Conservation (phyloP, 1,140 invertebrate species). For the Prorops nasuta region DNA sequence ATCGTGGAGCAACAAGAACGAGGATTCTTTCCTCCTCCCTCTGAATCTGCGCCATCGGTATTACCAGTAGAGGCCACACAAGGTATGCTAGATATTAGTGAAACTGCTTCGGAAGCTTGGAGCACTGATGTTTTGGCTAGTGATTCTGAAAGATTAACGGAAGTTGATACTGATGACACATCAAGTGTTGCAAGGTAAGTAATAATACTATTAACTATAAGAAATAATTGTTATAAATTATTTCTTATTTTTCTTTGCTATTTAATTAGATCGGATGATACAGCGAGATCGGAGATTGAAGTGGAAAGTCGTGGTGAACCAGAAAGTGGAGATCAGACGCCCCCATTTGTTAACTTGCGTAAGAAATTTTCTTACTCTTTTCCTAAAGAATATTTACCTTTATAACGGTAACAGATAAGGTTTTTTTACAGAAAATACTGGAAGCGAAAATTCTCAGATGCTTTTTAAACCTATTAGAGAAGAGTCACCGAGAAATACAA, state of each 20-base stretch:
- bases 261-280: constrained; percentile 66
- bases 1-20: constrained; percentile 71
- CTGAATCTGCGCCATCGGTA: constrained; percentile 22
- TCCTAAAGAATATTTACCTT: neutral
- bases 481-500: constrained; percentile 29
- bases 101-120: constrained; percentile 95
- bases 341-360: constrained; percentile 40
- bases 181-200: constrained; percentile 67
- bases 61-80: constrained; percentile 37
- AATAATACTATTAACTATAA: neutral
- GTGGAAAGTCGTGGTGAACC: constrained; percentile 56
- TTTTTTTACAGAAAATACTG: no score
- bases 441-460: no score
- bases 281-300: constrained; percentile 66
- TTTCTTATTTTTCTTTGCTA: neutral
- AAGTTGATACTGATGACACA: constrained; percentile 82
- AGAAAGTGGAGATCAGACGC: constrained; percentile 51
- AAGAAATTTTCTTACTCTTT: no score
- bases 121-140: constrained; percentile 94
- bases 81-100: constrained; percentile 70
- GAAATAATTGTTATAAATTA: constrained; percentile 1
- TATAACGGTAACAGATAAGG: neutral
- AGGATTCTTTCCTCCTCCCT: constrained; percentile 44
- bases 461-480: no score
- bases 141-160: constrained; percentile 88